Evolutionary conservation across 2,888 invertebrate species (phyloP).

Genomic region (Laothoe populi): DNA sequence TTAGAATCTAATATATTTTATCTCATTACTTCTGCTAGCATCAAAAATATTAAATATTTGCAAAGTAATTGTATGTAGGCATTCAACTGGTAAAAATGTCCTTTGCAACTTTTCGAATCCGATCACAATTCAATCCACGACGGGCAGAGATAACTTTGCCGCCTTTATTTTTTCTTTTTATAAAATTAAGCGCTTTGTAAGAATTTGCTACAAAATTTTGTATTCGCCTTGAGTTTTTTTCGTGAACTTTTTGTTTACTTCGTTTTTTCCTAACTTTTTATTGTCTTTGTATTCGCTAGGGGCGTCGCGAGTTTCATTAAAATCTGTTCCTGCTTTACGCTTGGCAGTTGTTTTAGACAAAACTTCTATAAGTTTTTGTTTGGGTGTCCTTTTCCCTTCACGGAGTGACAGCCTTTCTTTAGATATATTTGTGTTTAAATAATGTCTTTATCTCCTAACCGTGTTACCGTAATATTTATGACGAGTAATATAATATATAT

Average conservation of each 20-base stretch:
- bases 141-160: slow-evolving; percentile 53
- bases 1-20: too few relatives aligned
- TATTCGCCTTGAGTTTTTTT: slow-evolving; percentile 55
- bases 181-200: slow-evolving; percentile 62
- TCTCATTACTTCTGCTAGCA: too few relatives aligned
- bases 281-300: slow-evolving; percentile 44
- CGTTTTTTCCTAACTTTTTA: slow-evolving; percentile 53
- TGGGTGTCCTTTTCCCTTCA: neutral
- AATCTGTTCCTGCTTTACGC: slow-evolving; percentile 35
- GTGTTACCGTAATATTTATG: neutral
- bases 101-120: slow-evolving; percentile 27
- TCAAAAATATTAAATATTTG: neutral
- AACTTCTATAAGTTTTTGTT: slow-evolving; percentile 20
- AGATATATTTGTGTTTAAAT: neutral
- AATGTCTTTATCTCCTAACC: neutral
- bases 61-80: neutral
- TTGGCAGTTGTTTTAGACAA: slow-evolving; percentile 26
- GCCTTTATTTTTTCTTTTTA: slow-evolving; percentile 47
- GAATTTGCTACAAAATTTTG: slow-evolving; percentile 57
- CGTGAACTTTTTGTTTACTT: slow-evolving; percentile 52
- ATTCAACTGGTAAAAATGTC: neutral
- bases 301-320: slow-evolving; percentile 36
- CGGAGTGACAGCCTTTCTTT: slow-evolving; percentile 13
- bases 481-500: too few relatives aligned
- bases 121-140: slow-evolving; percentile 57